These are phyloP conservation scores for Galerucella pusilla DNA, from an alignment of 2,888 invertebrate genomes.

Conservation along the genomic window DNA sequence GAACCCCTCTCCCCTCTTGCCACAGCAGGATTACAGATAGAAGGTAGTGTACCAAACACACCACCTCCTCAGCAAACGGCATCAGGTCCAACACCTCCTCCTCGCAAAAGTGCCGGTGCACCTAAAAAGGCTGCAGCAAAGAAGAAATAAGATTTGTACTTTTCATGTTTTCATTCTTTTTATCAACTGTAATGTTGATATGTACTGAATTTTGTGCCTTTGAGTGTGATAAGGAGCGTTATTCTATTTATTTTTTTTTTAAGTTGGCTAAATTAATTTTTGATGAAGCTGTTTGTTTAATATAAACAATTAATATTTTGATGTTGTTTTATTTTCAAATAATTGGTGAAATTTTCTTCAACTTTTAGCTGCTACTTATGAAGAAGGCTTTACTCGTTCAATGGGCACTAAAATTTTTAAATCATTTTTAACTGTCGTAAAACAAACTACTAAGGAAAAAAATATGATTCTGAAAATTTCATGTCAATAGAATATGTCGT, in stretches of 20 bases:
- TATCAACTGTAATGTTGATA: constrained; percentile 19
- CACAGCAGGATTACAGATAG: constrained; percentile 45
- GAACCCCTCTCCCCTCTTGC: constrained; percentile 54
- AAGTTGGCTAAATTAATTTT: constrained; percentile 37
- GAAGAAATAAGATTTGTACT: constrained; percentile 49
- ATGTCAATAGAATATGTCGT: too few relatives aligned
- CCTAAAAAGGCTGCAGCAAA: constrained; percentile 54
- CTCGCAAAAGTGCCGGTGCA: constrained; percentile 60
- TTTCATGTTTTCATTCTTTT: constrained; percentile 3
- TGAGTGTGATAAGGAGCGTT: constrained; percentile 40
- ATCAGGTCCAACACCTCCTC: constrained; percentile 55
- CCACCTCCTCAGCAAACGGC: constrained; percentile 41
- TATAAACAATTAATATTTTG: constrained; percentile 33
- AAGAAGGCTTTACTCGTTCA: too few relatives aligned
- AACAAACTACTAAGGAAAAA: too few relatives aligned
- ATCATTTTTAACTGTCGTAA: too few relatives aligned
- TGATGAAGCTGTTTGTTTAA: constrained; percentile 41
- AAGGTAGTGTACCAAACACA: constrained; percentile 45
- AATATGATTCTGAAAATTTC: too few relatives aligned
- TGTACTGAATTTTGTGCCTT: constrained; percentile 42
- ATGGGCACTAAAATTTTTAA: too few relatives aligned
- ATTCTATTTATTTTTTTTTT: constrained; percentile 42
- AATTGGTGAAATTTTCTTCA: too few relatives aligned
- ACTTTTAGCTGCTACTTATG: too few relatives aligned
- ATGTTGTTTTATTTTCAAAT: constrained; percentile 16